phyloP scores from a whole-genome alignment of 2,888 invertebrate genomes.

The Ecdyonurus torrentis region DNA sequence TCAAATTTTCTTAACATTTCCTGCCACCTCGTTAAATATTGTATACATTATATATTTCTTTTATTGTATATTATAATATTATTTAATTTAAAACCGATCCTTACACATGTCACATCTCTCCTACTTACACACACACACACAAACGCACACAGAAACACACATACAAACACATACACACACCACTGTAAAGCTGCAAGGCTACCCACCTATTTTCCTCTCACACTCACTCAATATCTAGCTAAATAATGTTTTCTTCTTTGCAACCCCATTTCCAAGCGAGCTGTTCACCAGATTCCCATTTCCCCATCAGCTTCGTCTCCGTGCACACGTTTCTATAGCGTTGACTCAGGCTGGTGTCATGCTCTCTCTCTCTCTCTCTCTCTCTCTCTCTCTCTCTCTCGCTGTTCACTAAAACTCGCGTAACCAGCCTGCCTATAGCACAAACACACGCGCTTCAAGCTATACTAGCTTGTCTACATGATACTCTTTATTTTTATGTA shows the following conservation, averaged over 20 bases:
- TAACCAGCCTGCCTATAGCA: no score
- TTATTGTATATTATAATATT: no score
- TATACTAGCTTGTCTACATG: no score
- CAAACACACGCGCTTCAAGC: no score
- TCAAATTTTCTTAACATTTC: no score
- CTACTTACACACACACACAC: neutral
- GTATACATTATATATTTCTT: no score
- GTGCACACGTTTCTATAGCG: neutral
- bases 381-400: neutral
- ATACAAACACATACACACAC: neutral
- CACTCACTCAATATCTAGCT: neutral
- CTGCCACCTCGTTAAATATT: no score
- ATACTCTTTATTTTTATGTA: no score
- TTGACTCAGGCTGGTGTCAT: neutral
- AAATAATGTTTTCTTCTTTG: neutral
- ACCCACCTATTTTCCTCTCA: neutral
- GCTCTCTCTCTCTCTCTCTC: neutral
- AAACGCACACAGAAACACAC: neutral
- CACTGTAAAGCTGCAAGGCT: neutral
- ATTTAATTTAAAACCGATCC: no score
- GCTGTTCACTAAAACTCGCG: no score
- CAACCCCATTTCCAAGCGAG: neutral
- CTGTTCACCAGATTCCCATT: neutral
- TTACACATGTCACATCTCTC: neutral
- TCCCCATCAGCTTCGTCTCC: no score